Evolutionary conservation across 2,113 vertebrate genomes (phyloP).

Genomic region (Chitala chitala): DNA sequence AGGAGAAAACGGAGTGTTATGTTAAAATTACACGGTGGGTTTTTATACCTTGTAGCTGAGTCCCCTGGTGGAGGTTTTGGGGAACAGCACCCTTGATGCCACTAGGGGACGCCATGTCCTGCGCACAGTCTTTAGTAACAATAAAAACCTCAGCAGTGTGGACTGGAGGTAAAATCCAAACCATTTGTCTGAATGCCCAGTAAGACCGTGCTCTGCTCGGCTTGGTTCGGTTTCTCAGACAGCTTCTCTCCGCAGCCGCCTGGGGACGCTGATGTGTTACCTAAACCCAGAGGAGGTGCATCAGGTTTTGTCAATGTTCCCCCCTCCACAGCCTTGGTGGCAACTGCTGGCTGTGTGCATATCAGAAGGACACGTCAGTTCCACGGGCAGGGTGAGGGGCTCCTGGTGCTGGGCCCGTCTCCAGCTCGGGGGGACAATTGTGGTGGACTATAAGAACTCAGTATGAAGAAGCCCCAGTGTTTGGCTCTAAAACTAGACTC

Average conservation of each 20-base stretch:
- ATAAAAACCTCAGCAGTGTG: constrained; percentile 59
- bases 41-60: constrained; percentile 48
- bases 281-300: constrained; percentile 69
- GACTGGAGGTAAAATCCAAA: constrained; percentile 57
- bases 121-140: constrained; percentile 65
- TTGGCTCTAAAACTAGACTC: too few relatives aligned
- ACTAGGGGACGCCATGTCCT: constrained; percentile 73
- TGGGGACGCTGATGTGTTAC: constrained; percentile 75
- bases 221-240: neutral
- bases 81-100: constrained; percentile 71
- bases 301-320: constrained; percentile 55
- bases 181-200: neutral
- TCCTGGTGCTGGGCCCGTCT: too few relatives aligned
- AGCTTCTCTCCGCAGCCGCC: constrained; percentile 49
- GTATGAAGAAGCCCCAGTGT: too few relatives aligned
- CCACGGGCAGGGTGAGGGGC: constrained; percentile 69
- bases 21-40: neutral
- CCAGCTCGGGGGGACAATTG: too few relatives aligned
- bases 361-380: constrained; percentile 63
- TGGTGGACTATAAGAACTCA: too few relatives aligned
- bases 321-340: constrained; percentile 60
- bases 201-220: neutral
- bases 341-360: constrained; percentile 70
- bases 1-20: neutral
- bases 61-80: constrained; percentile 69